Percentiles rank a stretch among this genome's conserved stretches.
Evolutionary conservation across 1,140 invertebrate species (phyloP).

Genomic region (Drosophila sucinea): DNA sequence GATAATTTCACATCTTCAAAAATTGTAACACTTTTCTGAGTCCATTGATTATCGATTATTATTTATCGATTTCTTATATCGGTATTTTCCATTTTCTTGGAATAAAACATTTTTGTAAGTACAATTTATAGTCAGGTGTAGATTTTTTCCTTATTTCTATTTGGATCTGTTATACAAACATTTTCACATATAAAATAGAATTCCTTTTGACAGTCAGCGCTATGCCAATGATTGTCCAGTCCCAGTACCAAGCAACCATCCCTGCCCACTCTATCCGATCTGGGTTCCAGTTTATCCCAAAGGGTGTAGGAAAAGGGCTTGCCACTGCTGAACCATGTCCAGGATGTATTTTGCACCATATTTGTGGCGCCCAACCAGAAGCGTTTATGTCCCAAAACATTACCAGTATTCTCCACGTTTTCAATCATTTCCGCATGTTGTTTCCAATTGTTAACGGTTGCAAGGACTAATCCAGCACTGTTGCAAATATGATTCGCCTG

Average conservation of each 20-base stretch:
- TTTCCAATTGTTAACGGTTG: constrained; percentile 39
- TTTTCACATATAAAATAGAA: constrained; percentile 57
- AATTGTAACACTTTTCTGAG: too few relatives aligned
- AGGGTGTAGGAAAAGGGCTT: constrained; percentile 48
- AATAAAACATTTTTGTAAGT: background rate
- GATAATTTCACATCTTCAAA: too few relatives aligned
- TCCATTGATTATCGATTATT: too few relatives aligned
- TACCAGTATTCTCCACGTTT: constrained; percentile 36
- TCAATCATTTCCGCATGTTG: constrained; percentile 39
- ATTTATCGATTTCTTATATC: too few relatives aligned
- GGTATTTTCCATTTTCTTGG: background rate
- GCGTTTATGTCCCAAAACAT: constrained; percentile 14
- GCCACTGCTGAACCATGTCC: constrained; percentile 57
- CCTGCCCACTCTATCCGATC: background rate
- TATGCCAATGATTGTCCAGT: constrained; percentile 44
- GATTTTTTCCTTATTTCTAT: constrained; percentile 20
- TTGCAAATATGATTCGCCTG: constrained; percentile 52
- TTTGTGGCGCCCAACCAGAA: constrained; percentile 68
- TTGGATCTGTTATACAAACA: constrained; percentile 20
- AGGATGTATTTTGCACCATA: constrained; percentile 15
- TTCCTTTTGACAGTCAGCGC: constrained; percentile 34
- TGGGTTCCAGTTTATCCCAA: constrained; percentile 43
- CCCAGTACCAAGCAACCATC: constrained; percentile 43
- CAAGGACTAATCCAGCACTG: constrained; percentile 36
- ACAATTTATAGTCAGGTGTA: constrained; percentile 10